These are phyloP conservation scores for Drosophila hydei DNA, from an alignment of 1,140 invertebrate genomes.

Conservation along the genomic window DNA sequence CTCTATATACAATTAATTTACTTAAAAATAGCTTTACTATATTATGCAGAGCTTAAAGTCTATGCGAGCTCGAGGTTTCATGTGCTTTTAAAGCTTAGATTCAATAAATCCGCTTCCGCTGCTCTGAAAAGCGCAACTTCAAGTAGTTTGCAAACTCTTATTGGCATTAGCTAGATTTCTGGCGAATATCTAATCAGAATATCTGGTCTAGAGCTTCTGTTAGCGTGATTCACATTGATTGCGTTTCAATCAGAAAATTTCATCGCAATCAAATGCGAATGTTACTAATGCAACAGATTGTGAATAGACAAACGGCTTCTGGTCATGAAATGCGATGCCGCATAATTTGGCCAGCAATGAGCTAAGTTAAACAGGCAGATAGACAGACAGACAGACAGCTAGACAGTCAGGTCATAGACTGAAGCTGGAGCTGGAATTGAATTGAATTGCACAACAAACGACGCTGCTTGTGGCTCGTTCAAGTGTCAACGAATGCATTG, in stretches of 20 bases:
- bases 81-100: too few species aligned
- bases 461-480: slow-evolving; percentile 26
- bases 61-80: too few species aligned
- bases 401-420: slow-evolving; percentile 6
- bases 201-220: too few species aligned
- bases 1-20: too few species aligned
- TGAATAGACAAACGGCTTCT: slow-evolving; percentile 21
- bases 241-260: slow-evolving; percentile 1
- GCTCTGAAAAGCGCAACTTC: too few species aligned
- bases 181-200: too few species aligned
- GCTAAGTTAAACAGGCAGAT: slow-evolving; percentile 14
- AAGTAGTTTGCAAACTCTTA: too few species aligned
- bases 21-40: too few species aligned
- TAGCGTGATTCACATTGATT: slow-evolving; percentile 3
- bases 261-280: slow-evolving; percentile 11
- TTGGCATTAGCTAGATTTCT: too few species aligned
- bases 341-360: slow-evolving; percentile 46
- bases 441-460: slow-evolving; percentile 28
- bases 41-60: too few species aligned
- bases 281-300: slow-evolving; percentile 22
- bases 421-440: slow-evolving; percentile 8
- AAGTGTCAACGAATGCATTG: slow-evolving; percentile 54
- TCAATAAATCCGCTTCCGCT: too few species aligned
- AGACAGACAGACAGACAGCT: slow-evolving; percentile 1
- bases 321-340: slow-evolving; percentile 39